These are phyloP conservation scores for Petrolisthes manimaculis DNA, from an alignment of 2,888 invertebrate species.

Conservation along the genomic window DNA sequence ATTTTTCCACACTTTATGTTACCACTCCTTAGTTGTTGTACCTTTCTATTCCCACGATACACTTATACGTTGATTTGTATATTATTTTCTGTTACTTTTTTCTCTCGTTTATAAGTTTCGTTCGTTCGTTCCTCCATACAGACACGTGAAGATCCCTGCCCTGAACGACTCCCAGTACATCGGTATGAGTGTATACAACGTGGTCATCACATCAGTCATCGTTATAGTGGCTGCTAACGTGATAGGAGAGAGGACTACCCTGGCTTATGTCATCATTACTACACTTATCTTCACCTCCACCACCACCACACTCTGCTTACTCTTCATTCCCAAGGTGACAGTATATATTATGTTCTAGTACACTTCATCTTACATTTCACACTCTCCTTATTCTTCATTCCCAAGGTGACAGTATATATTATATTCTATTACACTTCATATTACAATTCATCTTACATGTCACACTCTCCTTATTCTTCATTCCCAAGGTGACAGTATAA, in stretches of 20 bases:
- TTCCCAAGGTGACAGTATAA: slow-evolving; percentile 79
- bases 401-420: slow-evolving; percentile 76
- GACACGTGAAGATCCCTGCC: slow-evolving; percentile 90
- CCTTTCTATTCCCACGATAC: no score
- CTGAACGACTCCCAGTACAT: slow-evolving; percentile 94
- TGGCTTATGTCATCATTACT: slow-evolving; percentile 86
- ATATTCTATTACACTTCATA: slow-evolving; percentile 7
- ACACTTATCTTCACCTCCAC: slow-evolving; percentile 87
- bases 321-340: slow-evolving; percentile 85
- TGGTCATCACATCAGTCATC: slow-evolving; percentile 87
- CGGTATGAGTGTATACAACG: slow-evolving; percentile 91
- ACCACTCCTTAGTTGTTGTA: no score
- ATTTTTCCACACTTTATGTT: no score
- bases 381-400: slow-evolving; percentile 86
- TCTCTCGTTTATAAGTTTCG: no score
- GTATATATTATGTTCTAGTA: slow-evolving; percentile 21
- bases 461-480: slow-evolving; percentile 85
- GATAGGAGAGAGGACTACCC: slow-evolving; percentile 83
- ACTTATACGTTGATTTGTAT: no score
- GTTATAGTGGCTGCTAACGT: slow-evolving; percentile 91
- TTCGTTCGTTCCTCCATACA: slow-evolving; percentile 67
- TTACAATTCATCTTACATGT: not conserved
- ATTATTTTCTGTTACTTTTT: no score
- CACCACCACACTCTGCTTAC: slow-evolving; percentile 85
- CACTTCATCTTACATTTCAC: slow-evolving; percentile 71